Evolutionary conservation across 1,140 invertebrate genomes (phyloP), one percentile per base, ranked within the genome.

Genomic region (Stegodyphus dumicola): DNA sequence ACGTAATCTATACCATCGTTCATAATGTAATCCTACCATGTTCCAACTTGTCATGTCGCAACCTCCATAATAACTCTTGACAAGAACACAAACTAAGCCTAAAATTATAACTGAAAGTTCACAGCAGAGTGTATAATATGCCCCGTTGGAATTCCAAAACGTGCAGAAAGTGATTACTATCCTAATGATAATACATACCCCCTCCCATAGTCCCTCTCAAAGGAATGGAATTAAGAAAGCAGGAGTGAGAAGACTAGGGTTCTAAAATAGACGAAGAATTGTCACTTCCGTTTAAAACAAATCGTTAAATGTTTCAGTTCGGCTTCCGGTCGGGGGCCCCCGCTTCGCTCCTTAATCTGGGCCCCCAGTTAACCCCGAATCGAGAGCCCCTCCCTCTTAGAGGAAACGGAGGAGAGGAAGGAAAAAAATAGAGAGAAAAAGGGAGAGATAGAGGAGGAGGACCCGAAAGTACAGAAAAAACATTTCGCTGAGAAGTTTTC

Each of bases 221-320:
- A 33, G 33, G 33, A 33, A 33, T 33, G 33, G 33, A 33, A 33
- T 33, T 33, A 33, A 33, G 33, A 33, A 33, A 33, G 33, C 3
- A 33, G 33, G 33, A 33, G 33, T 33, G 33, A 66, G 65, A 66
- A 56, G 60, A 60, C 67, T n/a, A 10, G 48, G 10, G 51, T 17
- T 76, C 73, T 49, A 85, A 85, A 85, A 85, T 85, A 85, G 74
- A 76, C 81, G 49, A 48, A 7, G 65, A 64, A 49, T 76, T 76
- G 81, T 85, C 81, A 76, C 81, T 85, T 85, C 81, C 81, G 73
- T 85, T 77, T 85, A 85, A 77, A 85, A 85, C 81, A 85, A 85
- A 85, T 85, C 81, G 81, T 85, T 85, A 85, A 85, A 85, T 85
- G 81, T 85, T 85, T 85, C 81, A 75, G 65, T 18, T 60, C 56